Percentiles rank a stretch among this genome's conserved stretches.
phyloP scores from a whole-genome alignment of 2,797 vertebrate genomes.

The Mycteria americana region DNA sequence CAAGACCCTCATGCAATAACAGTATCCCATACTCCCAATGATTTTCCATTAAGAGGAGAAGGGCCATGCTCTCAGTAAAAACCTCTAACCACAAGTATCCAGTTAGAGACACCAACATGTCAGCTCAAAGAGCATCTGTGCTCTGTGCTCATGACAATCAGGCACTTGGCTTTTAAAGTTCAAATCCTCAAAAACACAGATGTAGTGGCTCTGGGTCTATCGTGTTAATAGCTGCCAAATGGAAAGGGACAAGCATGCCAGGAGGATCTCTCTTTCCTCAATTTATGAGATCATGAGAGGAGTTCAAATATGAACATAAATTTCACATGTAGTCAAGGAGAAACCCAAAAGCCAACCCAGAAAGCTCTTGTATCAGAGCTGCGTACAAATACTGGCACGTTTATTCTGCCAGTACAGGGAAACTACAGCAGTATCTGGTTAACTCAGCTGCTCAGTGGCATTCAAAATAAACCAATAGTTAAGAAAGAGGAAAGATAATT shows the following conservation, averaged over 20 bases:
- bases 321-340: not conserved
- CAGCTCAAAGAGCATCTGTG: not conserved
- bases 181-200: not conserved
- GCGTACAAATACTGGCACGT: not conserved
- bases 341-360: not conserved
- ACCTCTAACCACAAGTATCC: not conserved
- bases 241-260: not conserved
- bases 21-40: not conserved
- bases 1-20: not conserved
- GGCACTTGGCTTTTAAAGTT: not conserved
- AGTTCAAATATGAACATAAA: not conserved
- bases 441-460: not conserved
- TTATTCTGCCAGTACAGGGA: not conserved
- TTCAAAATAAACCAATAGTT: not conserved
- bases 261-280: not conserved
- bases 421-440: not conserved
- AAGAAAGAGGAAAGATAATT: not conserved
- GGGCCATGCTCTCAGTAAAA: not conserved
- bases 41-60: not conserved
- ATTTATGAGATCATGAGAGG: not conserved
- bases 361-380: not conserved
- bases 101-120: not conserved
- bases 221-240: not conserved
- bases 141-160: not conserved
- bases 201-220: not conserved